phyloP scores from a whole-genome alignment of 2,797 vertebrate species.

The Acanthurus tractus region DNA sequence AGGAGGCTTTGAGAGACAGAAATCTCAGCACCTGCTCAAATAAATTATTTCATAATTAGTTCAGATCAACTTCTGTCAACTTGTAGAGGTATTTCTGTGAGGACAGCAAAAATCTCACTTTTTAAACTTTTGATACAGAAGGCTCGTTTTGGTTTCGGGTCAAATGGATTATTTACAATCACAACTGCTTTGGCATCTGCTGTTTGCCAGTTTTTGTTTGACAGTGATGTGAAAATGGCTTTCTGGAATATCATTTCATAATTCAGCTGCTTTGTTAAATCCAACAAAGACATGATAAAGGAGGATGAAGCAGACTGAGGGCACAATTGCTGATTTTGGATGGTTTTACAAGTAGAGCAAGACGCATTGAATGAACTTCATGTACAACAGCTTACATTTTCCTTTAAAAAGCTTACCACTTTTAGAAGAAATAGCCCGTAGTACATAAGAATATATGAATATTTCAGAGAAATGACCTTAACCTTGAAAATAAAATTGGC shows the following conservation, averaged over 20 bases:
- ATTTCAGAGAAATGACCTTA: slow-evolving; percentile 23
- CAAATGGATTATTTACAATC: slow-evolving; percentile 3
- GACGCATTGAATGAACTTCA: slow-evolving; percentile 34
- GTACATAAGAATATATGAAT: slow-evolving; percentile 25
- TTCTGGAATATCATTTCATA: not conserved
- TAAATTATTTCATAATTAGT: not conserved
- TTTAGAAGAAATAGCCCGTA: slow-evolving; percentile 16
- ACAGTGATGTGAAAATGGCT: not conserved
- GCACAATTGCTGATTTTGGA: slow-evolving; percentile 11
- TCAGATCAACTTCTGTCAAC: not conserved
- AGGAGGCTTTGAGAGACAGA: not conserved
- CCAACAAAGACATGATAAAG: not conserved
- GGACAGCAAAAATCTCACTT: not conserved
- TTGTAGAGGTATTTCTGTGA: not conserved
- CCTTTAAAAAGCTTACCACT: not conserved
- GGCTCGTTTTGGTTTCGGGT: not conserved
- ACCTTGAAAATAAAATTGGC: slow-evolving; percentile 20
- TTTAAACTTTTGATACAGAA: not conserved
- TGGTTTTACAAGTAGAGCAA: slow-evolving; percentile 12
- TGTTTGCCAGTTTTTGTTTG: not conserved
- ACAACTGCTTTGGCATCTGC: not conserved
- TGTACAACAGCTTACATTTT: slow-evolving; percentile 8
- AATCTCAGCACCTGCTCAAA: not conserved
- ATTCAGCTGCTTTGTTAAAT: slow-evolving; percentile 11
- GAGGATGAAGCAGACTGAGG: not conserved